Conservation (phyloP, 2,888 invertebrate species). For the Orthonevra nobilis region DNA sequence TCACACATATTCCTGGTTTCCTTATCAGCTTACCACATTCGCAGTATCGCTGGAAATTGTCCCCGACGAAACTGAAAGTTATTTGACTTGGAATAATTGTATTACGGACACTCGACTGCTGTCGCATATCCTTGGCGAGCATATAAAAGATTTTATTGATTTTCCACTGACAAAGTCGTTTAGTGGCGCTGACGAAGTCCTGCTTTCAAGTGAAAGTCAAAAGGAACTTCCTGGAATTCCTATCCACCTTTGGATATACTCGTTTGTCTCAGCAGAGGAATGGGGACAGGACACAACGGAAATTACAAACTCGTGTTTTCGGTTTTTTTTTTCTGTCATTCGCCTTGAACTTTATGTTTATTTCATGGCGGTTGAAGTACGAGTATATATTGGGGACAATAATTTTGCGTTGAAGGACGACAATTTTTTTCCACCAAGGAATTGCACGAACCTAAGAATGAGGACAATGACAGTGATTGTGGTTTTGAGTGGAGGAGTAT, state of each 20-base stretch:
- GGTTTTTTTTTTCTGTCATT: neutral
- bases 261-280: neutral
- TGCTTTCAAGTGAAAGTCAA: constrained; percentile 41
- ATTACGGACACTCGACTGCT: constrained; percentile 39
- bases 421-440: no score
- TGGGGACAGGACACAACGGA: constrained; percentile 27
- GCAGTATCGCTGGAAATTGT: no score
- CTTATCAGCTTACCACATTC: no score
- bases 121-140: constrained; percentile 2
- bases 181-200: constrained; percentile 5
- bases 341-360: no score
- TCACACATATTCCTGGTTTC: no score
- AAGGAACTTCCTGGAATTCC: constrained; percentile 42
- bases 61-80: constrained; percentile 36
- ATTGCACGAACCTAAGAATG: no score
- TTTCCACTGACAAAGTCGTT: constrained; percentile 22
- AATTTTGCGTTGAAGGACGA: constrained; percentile 25
- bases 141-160: constrained; percentile 50
- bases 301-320: constrained; percentile 46
- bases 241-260: neutral
- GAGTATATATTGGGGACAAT: neutral
- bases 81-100: constrained; percentile 19
- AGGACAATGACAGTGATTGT: neutral
- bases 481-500: neutral
- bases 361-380: constrained; percentile 1